phyloP scores from a whole-genome alignment of 2,888 invertebrate genomes.

The Neoitamus cyanurus region DNA sequence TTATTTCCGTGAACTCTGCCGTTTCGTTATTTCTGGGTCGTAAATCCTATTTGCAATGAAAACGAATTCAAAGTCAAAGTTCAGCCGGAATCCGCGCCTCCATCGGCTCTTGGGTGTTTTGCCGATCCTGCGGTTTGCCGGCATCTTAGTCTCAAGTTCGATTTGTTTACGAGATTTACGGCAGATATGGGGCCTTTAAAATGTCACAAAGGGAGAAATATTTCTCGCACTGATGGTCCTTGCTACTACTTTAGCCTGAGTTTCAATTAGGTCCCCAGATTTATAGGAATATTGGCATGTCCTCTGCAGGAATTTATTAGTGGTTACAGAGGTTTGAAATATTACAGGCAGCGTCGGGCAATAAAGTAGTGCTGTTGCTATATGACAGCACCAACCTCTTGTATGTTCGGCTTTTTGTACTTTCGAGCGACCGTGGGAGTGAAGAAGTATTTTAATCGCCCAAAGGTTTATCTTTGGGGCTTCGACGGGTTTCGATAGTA shows the following conservation, averaged over 20 bases:
- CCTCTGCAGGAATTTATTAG: not conserved
- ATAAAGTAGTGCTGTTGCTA: not conserved
- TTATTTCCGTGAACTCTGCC: not conserved
- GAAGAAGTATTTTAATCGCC: too few species aligned
- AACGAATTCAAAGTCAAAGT: not conserved
- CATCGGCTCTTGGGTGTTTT: not conserved
- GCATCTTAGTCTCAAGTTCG: not conserved
- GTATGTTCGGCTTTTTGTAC: not conserved
- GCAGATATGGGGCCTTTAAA: not conserved
- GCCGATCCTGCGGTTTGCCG: not conserved
- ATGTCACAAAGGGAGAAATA: not conserved
- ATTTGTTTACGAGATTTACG: conserved; percentile 32
- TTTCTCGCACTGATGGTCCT: not conserved
- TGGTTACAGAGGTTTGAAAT: not conserved
- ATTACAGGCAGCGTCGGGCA: not conserved
- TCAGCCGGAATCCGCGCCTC: not conserved
- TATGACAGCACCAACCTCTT: not conserved
- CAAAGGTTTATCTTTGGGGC: too few species aligned
- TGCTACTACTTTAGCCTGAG: not conserved
- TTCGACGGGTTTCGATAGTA: too few species aligned
- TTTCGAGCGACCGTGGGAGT: too few species aligned
- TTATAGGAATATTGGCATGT: not conserved
- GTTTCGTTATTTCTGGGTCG: conserved; percentile 1
- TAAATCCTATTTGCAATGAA: conserved; percentile 17
- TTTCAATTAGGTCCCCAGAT: not conserved